Evolutionary conservation across 1,140 invertebrate genomes (phyloP).

Genomic region (Temnothorax longispinosus): DNA sequence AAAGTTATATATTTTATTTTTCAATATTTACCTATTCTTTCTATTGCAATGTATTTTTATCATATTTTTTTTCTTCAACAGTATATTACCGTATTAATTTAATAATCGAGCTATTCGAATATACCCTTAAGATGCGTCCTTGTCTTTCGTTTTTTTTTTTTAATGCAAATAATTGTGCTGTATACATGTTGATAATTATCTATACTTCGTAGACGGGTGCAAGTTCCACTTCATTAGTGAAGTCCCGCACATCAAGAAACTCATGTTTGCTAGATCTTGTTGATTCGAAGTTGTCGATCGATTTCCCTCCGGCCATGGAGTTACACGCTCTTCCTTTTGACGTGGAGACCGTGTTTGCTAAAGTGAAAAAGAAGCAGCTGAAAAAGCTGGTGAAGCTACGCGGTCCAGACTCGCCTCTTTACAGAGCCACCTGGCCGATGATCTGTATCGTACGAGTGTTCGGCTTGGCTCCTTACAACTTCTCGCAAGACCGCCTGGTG

Average conservation of each 20-base stretch:
- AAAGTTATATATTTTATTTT: neutral
- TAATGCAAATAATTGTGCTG: neutral
- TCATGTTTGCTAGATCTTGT: neutral
- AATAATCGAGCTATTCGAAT: neutral
- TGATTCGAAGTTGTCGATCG: neutral
- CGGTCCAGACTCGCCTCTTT: conserved; percentile 78
- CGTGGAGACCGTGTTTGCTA: conserved; percentile 22
- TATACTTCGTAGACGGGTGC: neutral
- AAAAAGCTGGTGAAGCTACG: conserved; percentile 2
- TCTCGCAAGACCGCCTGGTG: conserved; percentile 71
- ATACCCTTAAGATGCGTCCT: neutral
- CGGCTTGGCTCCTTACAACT: conserved; percentile 80
- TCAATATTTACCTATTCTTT: too few species aligned
- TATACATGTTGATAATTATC: neutral
- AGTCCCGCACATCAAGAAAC: neutral
- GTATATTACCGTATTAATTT: too few species aligned
- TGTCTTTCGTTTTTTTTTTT: neutral
- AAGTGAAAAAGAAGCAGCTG: neutral
- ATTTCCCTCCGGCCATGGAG: neutral
- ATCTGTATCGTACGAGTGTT: conserved; percentile 75
- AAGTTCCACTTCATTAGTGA: neutral
- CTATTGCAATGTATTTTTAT: too few species aligned
- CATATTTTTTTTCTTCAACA: too few species aligned
- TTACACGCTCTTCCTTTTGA: conserved; percentile 3
- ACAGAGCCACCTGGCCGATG: conserved; percentile 76